Evolutionary conservation across 2,797 vertebrate species (phyloP), one percentile per base, ranked within the genome.

Genomic region (Tiaroga cobitis): DNA sequence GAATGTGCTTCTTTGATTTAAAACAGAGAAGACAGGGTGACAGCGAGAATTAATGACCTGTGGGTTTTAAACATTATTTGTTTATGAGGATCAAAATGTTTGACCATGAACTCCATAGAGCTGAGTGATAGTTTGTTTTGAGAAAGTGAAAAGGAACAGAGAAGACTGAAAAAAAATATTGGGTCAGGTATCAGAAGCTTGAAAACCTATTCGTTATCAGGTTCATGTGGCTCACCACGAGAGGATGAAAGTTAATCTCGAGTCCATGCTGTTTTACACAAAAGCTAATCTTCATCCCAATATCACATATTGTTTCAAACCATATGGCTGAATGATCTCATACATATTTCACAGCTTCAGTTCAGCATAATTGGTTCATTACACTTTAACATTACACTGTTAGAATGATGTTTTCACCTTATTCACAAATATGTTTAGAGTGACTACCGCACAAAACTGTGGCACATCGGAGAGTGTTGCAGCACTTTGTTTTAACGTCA

Each of bases 231-330:
- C 83, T 89, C 89, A 90, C 90, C 89, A 80, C 81, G 83, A 81
- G 79, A 87, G 84, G 89, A 91, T 90, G 87, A 92, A 90, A 90
- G 89, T 86, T 90, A 92, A 86, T 87, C 84, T 90, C 81, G 81
- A 90, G 88, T 93, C 88, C 74, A 83, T 86, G 83, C 86, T 90
- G 89, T 61, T 43, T 86, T 87, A 81, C 43, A 75, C 85, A 87
- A 90, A 92, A 91, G 90, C 88, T 51, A 88, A 90, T 85, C 75
- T 84, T 86, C 85, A 91, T 84, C 83, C 51, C 56, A 80, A 86
- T 73, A 82, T 91, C 88, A 90, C 89, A 85, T 83, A 54, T 46
- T 49, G 46, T 49, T 91, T 86, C 82, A 90, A 90, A 91, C 76
- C 86, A 86, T 76, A 91, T 84, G 69, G 85, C 87, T 90, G 87